A percentile compares a stretch with the other conserved stretches of the same genome.
Evolutionary conservation across 2,113 vertebrate species (phyloP).

Genomic region (Prinia subflava): DNA sequence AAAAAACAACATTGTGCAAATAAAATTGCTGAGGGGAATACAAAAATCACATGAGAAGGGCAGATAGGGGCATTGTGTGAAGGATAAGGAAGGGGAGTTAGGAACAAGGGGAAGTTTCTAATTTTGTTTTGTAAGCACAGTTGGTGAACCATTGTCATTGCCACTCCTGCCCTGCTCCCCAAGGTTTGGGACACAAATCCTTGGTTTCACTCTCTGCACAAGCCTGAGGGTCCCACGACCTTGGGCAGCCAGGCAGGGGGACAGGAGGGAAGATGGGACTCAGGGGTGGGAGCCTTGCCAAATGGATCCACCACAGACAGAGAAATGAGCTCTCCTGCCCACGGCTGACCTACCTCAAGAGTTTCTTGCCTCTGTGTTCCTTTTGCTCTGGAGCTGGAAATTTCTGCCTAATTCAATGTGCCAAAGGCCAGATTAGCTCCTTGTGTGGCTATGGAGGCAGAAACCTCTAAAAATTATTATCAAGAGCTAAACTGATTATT

Average conservation of each 20-base stretch:
- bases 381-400: neutral
- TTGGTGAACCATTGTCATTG: neutral
- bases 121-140: neutral
- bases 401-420: neutral
- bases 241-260: neutral
- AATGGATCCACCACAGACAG: neutral
- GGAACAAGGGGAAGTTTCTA: neutral
- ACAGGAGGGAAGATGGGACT: neutral
- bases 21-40: slow-evolving; percentile 6
- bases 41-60: slow-evolving; percentile 4
- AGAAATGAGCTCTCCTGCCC: neutral
- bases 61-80: slow-evolving; percentile 12
- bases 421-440: neutral
- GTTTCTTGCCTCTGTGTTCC: neutral
- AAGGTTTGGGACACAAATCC: neutral
- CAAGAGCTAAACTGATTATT: neutral
- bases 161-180: neutral
- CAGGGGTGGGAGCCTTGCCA: neutral
- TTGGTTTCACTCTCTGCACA: accelerated
- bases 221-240: accelerated
- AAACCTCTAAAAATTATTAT: neutral
- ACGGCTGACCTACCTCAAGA: neutral
- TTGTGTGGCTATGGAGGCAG: neutral
- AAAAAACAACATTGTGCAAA: neutral
- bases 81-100: neutral